These are phyloP conservation scores for Germaria angustata DNA, from an alignment of 2,888 invertebrate species.

Conservation along the genomic window DNA sequence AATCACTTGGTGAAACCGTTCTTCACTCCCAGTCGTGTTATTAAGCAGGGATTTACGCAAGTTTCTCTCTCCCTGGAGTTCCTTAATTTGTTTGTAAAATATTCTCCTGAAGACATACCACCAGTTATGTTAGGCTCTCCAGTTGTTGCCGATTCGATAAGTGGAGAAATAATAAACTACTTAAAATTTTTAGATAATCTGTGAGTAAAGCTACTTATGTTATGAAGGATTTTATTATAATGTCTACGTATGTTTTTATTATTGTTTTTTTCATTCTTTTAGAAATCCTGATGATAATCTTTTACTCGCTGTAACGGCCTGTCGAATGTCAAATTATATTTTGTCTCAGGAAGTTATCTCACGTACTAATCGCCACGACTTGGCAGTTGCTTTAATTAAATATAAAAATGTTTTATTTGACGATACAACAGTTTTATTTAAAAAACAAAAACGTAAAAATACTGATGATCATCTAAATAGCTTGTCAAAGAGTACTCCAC, in stretches of 20 bases:
- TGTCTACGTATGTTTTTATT: not conserved
- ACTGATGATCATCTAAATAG: conserved; percentile 18
- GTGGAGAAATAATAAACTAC: conserved; percentile 76
- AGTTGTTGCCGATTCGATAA: conserved; percentile 77
- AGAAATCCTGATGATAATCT: conserved; percentile 75
- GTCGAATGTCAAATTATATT: conserved; percentile 78
- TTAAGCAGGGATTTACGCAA: conserved; percentile 73
- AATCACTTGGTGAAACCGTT: conserved; percentile 75
- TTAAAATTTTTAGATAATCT: conserved; percentile 72
- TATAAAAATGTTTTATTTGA: conserved; percentile 79
- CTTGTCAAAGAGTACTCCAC: conserved; percentile 21
- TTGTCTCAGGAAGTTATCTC: conserved; percentile 74
- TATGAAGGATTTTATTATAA: not conserved
- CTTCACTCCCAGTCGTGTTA: conserved; percentile 71
- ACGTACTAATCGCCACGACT: conserved; percentile 72
- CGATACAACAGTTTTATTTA: conserved; percentile 72
- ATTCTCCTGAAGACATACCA: conserved; percentile 76
- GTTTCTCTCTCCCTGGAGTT: conserved; percentile 76
- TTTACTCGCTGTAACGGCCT: conserved; percentile 76
- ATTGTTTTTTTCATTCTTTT: not conserved
- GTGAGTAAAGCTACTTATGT: conserved; percentile 72
- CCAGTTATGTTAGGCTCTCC: conserved; percentile 77
- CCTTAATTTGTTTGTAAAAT: conserved; percentile 77
- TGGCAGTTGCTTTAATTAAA: conserved; percentile 75
- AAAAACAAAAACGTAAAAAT: conserved; percentile 63